Evolutionary conservation across 2,113 vertebrate genomes (phyloP).

Genomic region (Cygnus atratus): DNA sequence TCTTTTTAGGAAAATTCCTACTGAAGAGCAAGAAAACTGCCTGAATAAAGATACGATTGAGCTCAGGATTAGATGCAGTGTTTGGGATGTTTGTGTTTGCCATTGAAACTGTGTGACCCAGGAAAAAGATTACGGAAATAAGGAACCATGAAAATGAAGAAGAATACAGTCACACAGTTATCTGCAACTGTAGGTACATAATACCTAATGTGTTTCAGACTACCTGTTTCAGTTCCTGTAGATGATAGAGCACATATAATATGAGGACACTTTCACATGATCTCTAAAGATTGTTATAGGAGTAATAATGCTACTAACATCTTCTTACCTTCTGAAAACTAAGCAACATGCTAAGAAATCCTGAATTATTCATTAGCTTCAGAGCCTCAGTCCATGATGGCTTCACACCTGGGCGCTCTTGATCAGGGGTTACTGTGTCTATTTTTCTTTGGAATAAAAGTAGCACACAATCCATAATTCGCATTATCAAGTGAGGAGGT

Average conservation of each 20-base stretch:
- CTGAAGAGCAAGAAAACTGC: not conserved
- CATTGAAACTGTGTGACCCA: not conserved
- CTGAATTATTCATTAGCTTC: slow-evolving; percentile 86
- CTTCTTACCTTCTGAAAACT: slow-evolving; percentile 82
- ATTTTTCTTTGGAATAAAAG: slow-evolving; percentile 85
- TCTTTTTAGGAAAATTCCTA: not conserved
- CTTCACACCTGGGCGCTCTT: slow-evolving; percentile 72
- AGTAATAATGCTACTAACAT: not conserved
- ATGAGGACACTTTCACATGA: not conserved
- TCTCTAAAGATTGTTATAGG: not conserved
- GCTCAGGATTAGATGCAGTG: not conserved
- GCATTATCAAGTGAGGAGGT: slow-evolving; percentile 88
- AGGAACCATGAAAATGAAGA: not conserved
- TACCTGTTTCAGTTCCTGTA: not conserved
- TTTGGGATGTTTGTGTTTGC: not conserved
- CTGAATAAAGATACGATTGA: not conserved
- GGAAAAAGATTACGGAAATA: not conserved
- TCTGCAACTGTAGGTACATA: not conserved
- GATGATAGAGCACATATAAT: not conserved
- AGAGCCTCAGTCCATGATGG: slow-evolving; percentile 84
- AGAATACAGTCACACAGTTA: not conserved
- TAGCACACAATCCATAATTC: slow-evolving; percentile 87
- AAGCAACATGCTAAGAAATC: slow-evolving; percentile 82
- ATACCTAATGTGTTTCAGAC: not conserved
- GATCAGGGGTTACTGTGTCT: slow-evolving; percentile 76